Base-by-base conservation (phyloP, 1,140 invertebrate species). In the Drosophila kohkoa region DNA sequence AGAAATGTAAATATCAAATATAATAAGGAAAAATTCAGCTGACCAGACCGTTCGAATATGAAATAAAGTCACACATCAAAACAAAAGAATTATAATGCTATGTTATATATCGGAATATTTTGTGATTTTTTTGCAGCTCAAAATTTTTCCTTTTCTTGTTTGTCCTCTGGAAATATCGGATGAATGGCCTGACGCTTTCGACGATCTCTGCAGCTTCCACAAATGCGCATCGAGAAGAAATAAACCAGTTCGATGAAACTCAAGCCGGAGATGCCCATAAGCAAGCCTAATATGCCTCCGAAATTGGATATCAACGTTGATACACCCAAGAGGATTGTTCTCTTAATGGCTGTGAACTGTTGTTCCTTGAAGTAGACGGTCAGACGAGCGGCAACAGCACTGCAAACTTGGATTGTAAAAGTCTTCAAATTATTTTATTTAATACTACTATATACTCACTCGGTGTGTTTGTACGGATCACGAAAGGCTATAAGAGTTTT, bases 221-320 rank as follows among this genome's bases (percentile, higher is more conserved):
- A 94, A 41, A 92, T 78, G 3, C 90, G 80, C 67, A 92, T 89
- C 13, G 82, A 91, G 57, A 91, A 91, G 73, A 91, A 92, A 35
- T 95, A 95, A 28, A 94, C 66, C 2, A 94, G 91, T 88, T 95
- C 94, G 25, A 94, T 91, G 8, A 95, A 81, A 57, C 94, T 94
- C 11, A 94, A 85, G 57, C 94, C 91, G 3, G 94, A 94, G 74
- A 94, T 94, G 15, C 94, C 94, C 91, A 95, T 94, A 74, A 95
- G 95, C 1, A 96, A 92, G 1, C 95, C 95, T 6, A 95, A 93
- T 48, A 96, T 92, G 63, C 95, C 95, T 1, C 95, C 95, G 70
- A 94, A 95, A 76, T 95, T 95, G 16, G 95, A 95, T 7, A 96
- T 93, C 80, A 95, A 94, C 75, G 95, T 95, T 0, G 94, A 95